A percentile compares a stretch with the other conserved stretches of the same genome.
phyloP scores from a whole-genome alignment of 2,888 invertebrate genomes.

The Odontomyia ornata region DNA sequence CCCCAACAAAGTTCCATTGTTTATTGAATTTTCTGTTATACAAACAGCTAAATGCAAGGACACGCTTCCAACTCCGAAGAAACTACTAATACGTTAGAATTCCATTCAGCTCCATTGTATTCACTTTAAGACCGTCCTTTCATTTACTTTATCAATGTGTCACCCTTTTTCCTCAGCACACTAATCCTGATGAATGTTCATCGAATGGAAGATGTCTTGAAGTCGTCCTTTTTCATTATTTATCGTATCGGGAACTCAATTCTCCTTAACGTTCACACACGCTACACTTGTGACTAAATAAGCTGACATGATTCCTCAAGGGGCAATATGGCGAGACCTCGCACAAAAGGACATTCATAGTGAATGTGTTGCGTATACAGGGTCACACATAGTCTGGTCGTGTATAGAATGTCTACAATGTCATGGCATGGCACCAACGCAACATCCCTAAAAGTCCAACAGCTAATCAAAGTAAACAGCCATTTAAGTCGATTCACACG shows the following conservation, averaged over 20 bases:
- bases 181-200: conserved; percentile 46
- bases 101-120: conserved; percentile 35
- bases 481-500: conserved; percentile 33
- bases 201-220: conserved; percentile 27
- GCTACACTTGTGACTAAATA: conserved; percentile 7
- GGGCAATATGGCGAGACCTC: background rate
- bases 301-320: conserved; percentile 22
- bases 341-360: too few relatives aligned
- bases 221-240: conserved; percentile 38
- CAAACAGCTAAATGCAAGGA: background rate
- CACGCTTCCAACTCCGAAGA: background rate
- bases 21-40: background rate
- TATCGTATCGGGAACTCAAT: conserved; percentile 21
- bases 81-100: background rate
- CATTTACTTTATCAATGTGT: conserved; percentile 45
- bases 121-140: conserved; percentile 42
- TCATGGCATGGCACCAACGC: background rate
- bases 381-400: background rate
- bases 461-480: conserved; percentile 39
- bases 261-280: conserved; percentile 9
- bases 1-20: background rate
- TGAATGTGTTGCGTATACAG: background rate
- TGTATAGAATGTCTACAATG: background rate
- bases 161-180: conserved; percentile 38
- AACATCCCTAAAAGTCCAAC: conserved; percentile 7